phyloP scores from a whole-genome alignment of 2,113 vertebrate genomes.

The Cheilinus undulatus region DNA sequence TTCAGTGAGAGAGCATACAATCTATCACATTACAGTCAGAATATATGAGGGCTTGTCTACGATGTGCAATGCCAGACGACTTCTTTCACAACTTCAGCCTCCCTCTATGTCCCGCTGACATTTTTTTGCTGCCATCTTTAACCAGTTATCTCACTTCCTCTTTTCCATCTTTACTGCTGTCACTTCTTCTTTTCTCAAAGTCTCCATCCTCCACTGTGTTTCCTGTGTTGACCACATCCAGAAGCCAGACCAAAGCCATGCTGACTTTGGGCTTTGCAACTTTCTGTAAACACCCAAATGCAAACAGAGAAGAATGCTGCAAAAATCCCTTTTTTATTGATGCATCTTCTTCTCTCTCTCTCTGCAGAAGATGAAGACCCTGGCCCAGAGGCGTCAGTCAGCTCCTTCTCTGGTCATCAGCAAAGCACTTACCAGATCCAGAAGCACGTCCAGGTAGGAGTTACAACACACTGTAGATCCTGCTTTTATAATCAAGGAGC shows the following conservation, averaged over 20 bases:
- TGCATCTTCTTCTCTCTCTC: not conserved
- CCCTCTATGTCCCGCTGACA: not conserved
- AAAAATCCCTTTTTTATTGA: constrained; percentile 4
- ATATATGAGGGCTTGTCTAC: not conserved
- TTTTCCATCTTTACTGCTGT: constrained; percentile 33
- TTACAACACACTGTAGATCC: not conserved
- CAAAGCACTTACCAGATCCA: constrained; percentile 92
- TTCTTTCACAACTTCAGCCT: constrained; percentile 2
- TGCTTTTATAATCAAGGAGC: too few relatives aligned
- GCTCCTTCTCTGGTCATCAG: constrained; percentile 94
- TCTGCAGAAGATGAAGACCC: constrained; percentile 92
- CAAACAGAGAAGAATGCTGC: not conserved
- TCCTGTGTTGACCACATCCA: constrained; percentile 4
- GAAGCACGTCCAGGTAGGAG: constrained; percentile 88
- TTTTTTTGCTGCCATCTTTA: constrained; percentile 9
- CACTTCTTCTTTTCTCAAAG: constrained; percentile 59
- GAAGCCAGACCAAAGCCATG: constrained; percentile 1
- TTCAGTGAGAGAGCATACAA: not conserved
- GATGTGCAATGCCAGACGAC: constrained; percentile 1
- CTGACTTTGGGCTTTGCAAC: not conserved
- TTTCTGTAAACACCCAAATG: not conserved
- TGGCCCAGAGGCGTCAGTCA: constrained; percentile 92
- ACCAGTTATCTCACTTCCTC: constrained; percentile 39
- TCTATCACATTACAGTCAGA: constrained; percentile 20
- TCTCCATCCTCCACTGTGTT: not conserved